Evolutionary conservation across 37 sponge, comb jelly and placozoan genomes (phyloP).

Genomic region (Bolinopsis microptera): DNA sequence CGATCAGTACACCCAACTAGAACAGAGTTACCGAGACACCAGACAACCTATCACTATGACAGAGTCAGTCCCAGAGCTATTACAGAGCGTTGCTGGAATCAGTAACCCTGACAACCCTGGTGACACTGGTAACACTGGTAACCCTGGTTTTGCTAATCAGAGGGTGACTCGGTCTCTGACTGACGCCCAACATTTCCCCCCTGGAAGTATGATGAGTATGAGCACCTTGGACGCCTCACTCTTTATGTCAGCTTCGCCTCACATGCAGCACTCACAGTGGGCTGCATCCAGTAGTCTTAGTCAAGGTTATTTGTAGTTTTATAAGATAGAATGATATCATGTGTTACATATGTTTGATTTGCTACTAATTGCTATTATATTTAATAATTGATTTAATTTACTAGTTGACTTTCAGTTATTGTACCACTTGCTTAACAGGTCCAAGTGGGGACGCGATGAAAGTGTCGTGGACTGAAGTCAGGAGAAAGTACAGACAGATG

Average conservation of each 20-base stretch:
- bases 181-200: not conserved
- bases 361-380: not conserved
- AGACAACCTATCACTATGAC: constrained; percentile 19
- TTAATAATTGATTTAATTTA: not conserved
- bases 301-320: no score
- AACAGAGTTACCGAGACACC: constrained; percentile 52
- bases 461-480: constrained; percentile 26
- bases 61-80: not conserved
- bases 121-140: not conserved
- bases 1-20: constrained; percentile 39
- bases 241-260: constrained; percentile 36
- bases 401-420: no score
- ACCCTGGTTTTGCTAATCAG: not conserved
- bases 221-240: constrained; percentile 56
- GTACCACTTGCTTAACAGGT: not conserved
- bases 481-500: constrained; percentile 23
- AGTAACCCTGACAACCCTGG: not conserved
- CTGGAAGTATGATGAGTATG: constrained; percentile 35
- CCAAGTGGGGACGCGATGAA: not conserved
- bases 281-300: constrained; percentile 49
- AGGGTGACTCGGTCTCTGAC: not conserved
- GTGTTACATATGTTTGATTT: not conserved
- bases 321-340: not conserved
- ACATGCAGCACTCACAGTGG: constrained; percentile 52
- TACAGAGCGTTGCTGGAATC: not conserved